A percentile compares a stretch with the other conserved stretches of the same genome.
phyloP scores from a whole-genome alignment of 2,113 vertebrate genomes.

The Procapra przewalskii region DNA sequence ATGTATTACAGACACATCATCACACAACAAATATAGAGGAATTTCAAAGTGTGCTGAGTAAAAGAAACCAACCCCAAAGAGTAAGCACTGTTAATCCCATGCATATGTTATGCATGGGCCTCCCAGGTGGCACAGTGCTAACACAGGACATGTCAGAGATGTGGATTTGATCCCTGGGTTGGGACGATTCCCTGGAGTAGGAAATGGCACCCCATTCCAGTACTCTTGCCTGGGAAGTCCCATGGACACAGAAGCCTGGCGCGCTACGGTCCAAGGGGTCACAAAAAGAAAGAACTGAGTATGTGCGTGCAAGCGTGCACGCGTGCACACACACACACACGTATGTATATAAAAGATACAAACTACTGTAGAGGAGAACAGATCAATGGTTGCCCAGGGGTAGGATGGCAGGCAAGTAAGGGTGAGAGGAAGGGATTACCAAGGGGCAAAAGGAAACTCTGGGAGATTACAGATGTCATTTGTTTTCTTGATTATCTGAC shows the following conservation, averaged over 20 bases:
- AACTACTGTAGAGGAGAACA: not conserved
- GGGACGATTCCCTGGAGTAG: not conserved
- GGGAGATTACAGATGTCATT: not conserved
- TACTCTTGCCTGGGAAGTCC: not conserved
- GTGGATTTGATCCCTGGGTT: not conserved
- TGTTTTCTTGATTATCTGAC: not conserved
- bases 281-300: not conserved
- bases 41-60: conserved; percentile 30
- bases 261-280: not conserved
- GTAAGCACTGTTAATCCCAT: not conserved
- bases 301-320: rapidly evolving
- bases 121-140: not conserved
- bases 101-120: not conserved
- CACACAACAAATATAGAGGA: not conserved
- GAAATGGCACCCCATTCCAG: not conserved
- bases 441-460: not conserved
- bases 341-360: not conserved
- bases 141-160: not conserved
- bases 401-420: not conserved
- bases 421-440: not conserved
- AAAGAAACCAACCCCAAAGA: not conserved
- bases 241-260: not conserved
- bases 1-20: not conserved
- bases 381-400: not conserved
- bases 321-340: not conserved